Evolutionary conservation across 1,140 invertebrate species (phyloP).

Genomic region (Aradophagus sp.): DNA sequence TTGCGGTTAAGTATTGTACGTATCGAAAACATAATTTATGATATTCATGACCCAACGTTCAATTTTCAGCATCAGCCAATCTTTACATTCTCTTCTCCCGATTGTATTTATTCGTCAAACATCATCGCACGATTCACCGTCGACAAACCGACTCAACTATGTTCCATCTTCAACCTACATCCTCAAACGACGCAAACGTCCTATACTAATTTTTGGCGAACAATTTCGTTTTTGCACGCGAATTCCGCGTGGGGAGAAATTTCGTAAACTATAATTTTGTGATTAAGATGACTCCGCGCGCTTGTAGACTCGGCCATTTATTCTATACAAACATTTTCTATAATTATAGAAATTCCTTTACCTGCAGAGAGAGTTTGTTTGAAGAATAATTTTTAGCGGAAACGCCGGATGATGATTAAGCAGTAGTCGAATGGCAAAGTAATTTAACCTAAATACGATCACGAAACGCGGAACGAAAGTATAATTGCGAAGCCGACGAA

Average conservation of each 20-base stretch:
- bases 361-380: no score
- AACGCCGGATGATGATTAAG: no score
- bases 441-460: no score
- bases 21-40: no score
- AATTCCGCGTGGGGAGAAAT: constrained; percentile 27
- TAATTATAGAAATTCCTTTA: constrained; percentile 21
- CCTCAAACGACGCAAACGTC: constrained; percentile 16
- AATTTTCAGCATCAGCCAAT: no score
- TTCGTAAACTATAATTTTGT: constrained; percentile 42
- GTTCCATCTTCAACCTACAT: constrained; percentile 43
- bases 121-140: constrained; percentile 8
- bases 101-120: constrained; percentile 5
- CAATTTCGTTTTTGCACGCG: constrained; percentile 29
- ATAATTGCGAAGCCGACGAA: no score
- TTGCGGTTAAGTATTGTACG: no score
- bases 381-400: no score
- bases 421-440: no score
- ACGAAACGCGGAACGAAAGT: no score
- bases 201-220: constrained; percentile 14
- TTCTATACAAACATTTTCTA: constrained; percentile 13
- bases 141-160: constrained; percentile 33
- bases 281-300: constrained; percentile 9
- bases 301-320: constrained; percentile 11
- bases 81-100: background rate
- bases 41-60: no score